Evolutionary conservation across 2,113 vertebrate species (phyloP), one percentile per base, ranked within the genome.

Genomic region (Xiphias gladius): DNA sequence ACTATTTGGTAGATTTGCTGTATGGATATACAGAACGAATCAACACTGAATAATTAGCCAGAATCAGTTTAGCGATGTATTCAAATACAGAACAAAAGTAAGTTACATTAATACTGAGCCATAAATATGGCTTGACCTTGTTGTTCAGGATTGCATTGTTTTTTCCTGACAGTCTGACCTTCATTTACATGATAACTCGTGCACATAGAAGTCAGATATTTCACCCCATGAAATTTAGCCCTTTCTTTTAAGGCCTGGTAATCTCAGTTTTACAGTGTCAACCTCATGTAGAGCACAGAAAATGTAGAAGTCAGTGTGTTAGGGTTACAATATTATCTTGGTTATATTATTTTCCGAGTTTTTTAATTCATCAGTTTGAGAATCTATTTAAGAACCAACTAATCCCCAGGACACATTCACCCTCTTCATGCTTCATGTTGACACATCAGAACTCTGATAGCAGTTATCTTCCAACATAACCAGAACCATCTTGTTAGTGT

Each of bases 381-480:
- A 48, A 30, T 37, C 5, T 14, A n/a, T 59, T 24, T 19, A 39
- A 28, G 28, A 32, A 13, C 19, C 7, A 30, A 52, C 7, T 26
- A 35, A 10, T 55, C 50, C 13, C n/a, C 14, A 13, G n/a, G 11
- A 28, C 2, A n/a, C 13, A 39, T 71, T 73, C 54, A 57, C 32
- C 20, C 24, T 32, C 43, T 35, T 50, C n/a, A 22, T 55, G 59
- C 59, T 73, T 28, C 7, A 41, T 54, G 43, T 64, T 78, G 79
- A 79, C 70, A 76, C 48, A 35, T 48, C 57, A 73, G 58, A 63
- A 26, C 64, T 32, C 62, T 69, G 65, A 82, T 80, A 92, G 48
- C 66, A 3, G 22, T 86, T 78, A 90, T 92, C 89, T 90, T 82
- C 61, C 39, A 69, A 43, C 28, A 35, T 54, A 83, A 83, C 84